A percentile compares a stretch with the other conserved stretches of the same genome.
Evolutionary conservation across 2,888 invertebrate genomes (phyloP).

Genomic region (Mythimna vitellina): DNA sequence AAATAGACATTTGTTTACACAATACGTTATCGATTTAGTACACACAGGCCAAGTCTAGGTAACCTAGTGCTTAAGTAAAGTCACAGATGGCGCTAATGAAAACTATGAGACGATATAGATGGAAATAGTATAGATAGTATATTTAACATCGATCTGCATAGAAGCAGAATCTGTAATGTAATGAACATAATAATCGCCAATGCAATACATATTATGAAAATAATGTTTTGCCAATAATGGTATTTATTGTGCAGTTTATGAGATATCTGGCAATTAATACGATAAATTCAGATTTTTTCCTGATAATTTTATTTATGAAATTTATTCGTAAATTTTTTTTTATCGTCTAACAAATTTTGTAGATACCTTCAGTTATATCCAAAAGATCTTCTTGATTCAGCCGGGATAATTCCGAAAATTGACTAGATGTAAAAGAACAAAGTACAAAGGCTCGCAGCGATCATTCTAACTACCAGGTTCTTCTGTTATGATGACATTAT

Average conservation of each 20-base stretch:
- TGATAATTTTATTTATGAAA: too few relatives aligned
- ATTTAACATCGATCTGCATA: not conserved
- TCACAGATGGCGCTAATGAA: slow-evolving; percentile 44
- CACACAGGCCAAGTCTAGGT: slow-evolving; percentile 13
- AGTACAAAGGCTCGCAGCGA: too few relatives aligned
- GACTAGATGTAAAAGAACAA: too few relatives aligned
- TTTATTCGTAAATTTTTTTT: too few relatives aligned
- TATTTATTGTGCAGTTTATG: not conserved
- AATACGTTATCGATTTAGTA: slow-evolving; percentile 46
- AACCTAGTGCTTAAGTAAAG: slow-evolving; percentile 23
- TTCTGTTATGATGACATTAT: too few relatives aligned
- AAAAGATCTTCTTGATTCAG: too few relatives aligned
- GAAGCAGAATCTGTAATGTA: not conserved
- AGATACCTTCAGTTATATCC: too few relatives aligned
- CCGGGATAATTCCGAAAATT: too few relatives aligned
- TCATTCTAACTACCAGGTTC: too few relatives aligned
- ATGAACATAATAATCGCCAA: not conserved
- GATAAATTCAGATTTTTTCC: too few relatives aligned
- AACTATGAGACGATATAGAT: not conserved
- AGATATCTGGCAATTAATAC: not conserved
- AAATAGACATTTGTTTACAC: slow-evolving; percentile 33
- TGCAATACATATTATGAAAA: not conserved
- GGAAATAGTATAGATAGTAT: not conserved
- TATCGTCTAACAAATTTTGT: too few relatives aligned
- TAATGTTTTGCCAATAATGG: not conserved